Evolutionary conservation across 2,113 vertebrate genomes (phyloP).

Genomic region (Daphoenositta chrysoptera): DNA sequence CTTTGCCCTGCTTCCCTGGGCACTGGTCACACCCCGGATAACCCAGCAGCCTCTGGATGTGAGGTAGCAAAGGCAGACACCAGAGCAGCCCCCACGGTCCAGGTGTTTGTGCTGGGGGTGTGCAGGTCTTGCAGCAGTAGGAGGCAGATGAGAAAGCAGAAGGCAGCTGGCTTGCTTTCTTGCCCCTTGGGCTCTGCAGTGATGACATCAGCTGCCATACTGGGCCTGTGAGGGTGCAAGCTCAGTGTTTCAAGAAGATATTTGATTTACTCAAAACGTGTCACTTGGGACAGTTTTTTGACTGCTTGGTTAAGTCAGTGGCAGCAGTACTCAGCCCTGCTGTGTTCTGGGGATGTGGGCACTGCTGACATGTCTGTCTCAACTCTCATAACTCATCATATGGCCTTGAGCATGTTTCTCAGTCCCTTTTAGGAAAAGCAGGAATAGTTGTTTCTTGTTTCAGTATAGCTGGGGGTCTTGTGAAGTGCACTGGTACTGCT

Average conservation of each 20-base stretch:
- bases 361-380: fast-evolving
- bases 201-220: neutral
- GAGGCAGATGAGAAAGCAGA: neutral
- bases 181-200: neutral
- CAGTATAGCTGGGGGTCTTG: neutral
- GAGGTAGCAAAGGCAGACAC: neutral
- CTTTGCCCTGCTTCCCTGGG: neutral
- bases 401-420: neutral
- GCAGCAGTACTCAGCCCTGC: neutral
- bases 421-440: neutral
- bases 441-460: neutral
- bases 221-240: neutral
- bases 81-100: neutral
- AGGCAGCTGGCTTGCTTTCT: neutral
- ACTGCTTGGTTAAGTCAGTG: neutral
- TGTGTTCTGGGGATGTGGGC: fast-evolving
- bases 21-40: fast-evolving
- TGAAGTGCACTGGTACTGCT: neutral
- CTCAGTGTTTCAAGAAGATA: neutral
- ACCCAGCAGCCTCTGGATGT: neutral
- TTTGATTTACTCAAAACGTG: fast-evolving
- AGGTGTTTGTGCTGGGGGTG: neutral
- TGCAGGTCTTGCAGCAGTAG: neutral
- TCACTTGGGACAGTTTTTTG: neutral
- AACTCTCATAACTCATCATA: neutral